Evolutionary conservation across 2,113 vertebrate genomes (phyloP).

Genomic region (Oxyruncus cristatus): DNA sequence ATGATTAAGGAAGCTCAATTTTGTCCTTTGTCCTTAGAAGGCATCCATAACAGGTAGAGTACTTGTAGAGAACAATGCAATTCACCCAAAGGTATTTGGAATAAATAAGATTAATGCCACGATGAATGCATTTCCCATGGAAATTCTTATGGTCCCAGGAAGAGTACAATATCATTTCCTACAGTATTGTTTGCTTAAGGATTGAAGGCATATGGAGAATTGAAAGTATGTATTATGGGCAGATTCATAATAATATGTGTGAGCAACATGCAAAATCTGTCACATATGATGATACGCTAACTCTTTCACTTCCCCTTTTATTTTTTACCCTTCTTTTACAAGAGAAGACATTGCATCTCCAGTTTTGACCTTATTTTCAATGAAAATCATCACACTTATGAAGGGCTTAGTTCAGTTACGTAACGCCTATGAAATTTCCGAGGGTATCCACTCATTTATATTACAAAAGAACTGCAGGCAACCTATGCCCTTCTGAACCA

Average conservation of each 20-base stretch:
- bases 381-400: neutral
- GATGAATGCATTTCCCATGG: neutral
- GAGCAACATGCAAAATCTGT: neutral
- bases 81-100: neutral
- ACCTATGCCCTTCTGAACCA: neutral
- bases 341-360: neutral
- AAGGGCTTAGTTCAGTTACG: neutral
- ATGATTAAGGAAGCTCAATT: neutral
- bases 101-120: neutral
- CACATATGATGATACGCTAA: accelerated
- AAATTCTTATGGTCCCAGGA: neutral
- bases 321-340: neutral
- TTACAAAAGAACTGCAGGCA: neutral
- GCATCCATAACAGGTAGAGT: neutral
- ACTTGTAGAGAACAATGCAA: neutral
- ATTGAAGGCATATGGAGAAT: neutral
- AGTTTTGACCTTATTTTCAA: neutral
- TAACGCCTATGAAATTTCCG: neutral
- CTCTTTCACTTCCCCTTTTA: neutral
- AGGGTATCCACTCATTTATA: neutral
- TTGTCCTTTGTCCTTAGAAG: neutral
- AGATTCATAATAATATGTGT: neutral
- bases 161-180: neutral
- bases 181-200: neutral
- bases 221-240: neutral